Evolutionary conservation across 2,113 vertebrate species (phyloP).

Genomic region (Grammomys surdaster): DNA sequence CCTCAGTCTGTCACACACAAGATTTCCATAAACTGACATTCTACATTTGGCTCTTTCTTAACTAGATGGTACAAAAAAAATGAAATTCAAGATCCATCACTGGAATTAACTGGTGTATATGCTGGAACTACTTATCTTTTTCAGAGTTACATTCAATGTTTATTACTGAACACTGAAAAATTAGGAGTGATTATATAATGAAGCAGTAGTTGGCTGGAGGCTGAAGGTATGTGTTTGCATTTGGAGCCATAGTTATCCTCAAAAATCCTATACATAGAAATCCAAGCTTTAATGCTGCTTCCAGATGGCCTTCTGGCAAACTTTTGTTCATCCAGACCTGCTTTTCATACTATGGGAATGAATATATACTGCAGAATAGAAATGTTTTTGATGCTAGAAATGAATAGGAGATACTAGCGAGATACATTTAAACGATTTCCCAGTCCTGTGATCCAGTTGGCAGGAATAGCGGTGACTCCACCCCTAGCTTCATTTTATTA

Average conservation of each 20-base stretch:
- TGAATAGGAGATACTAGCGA: conserved; percentile 61
- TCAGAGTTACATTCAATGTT: neutral
- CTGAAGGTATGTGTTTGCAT: conserved; percentile 56
- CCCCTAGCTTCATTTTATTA: conserved; percentile 32
- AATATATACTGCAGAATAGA: conserved; percentile 61
- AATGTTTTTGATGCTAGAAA: conserved; percentile 69
- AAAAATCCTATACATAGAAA: conserved; percentile 63
- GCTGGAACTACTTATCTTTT: neutral
- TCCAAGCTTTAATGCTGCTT: conserved; percentile 76
- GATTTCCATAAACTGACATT: conserved; percentile 68
- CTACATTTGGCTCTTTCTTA: conserved; percentile 43
- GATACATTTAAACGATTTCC: conserved; percentile 42
- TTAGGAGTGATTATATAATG: conserved; percentile 55
- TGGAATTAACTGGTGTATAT: conserved; percentile 42
- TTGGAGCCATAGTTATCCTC: conserved; percentile 55
- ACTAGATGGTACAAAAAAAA: conserved; percentile 21
- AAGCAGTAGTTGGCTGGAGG: neutral
- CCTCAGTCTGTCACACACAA: neutral
- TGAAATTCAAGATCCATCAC: conserved; percentile 32
- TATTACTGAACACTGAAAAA: conserved; percentile 25
- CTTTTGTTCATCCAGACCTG: conserved; percentile 69
- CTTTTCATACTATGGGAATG: conserved; percentile 69
- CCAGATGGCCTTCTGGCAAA: conserved; percentile 83
- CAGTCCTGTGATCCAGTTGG: conserved; percentile 33
- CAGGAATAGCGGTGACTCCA: conserved; percentile 54